Conservation (phyloP, 2,797 vertebrate species). For the Pseudochaenichthys georgianus region DNA sequence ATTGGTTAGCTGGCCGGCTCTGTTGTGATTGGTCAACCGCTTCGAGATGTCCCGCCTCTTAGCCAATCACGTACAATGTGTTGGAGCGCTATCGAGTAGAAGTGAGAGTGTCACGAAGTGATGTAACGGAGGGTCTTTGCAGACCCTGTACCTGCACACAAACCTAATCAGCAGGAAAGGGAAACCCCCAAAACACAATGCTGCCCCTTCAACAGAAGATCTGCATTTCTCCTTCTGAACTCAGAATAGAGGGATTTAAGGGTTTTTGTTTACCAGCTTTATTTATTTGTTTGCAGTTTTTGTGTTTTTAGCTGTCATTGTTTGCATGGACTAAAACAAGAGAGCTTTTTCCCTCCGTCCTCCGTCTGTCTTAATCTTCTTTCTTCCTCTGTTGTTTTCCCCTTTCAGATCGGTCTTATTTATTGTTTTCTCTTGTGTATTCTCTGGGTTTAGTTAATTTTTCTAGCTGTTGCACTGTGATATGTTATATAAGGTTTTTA, state of each 20-base stretch:
- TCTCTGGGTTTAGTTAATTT: not conserved
- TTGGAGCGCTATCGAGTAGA: too few species aligned
- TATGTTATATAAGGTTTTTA: not conserved
- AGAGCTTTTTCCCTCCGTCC: not conserved
- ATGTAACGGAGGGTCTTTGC: too few species aligned
- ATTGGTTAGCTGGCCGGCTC: too few species aligned
- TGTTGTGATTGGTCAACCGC: too few species aligned
- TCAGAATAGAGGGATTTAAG: not conserved
- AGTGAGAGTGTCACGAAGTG: too few species aligned
- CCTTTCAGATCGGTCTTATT: not conserved
- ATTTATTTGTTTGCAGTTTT: not conserved
- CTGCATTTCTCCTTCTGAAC: not conserved
- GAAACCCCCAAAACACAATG: too few species aligned
- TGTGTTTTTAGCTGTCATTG: not conserved
- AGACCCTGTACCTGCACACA: too few species aligned
- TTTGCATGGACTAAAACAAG: conserved; percentile 1
- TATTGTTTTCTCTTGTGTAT: not conserved
- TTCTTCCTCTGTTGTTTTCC: not conserved
- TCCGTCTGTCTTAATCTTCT: not conserved
- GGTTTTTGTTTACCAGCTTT: not conserved
- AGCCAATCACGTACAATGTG: too few species aligned
- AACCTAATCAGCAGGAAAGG: too few species aligned
- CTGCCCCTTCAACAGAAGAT: not conserved
- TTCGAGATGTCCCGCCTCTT: too few species aligned
- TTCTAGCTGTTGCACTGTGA: not conserved